Percentiles rank a stretch among this genome's conserved stretches.
Evolutionary conservation across 2,888 invertebrate genomes (phyloP).

Genomic region (Serripes groenlandicus): DNA sequence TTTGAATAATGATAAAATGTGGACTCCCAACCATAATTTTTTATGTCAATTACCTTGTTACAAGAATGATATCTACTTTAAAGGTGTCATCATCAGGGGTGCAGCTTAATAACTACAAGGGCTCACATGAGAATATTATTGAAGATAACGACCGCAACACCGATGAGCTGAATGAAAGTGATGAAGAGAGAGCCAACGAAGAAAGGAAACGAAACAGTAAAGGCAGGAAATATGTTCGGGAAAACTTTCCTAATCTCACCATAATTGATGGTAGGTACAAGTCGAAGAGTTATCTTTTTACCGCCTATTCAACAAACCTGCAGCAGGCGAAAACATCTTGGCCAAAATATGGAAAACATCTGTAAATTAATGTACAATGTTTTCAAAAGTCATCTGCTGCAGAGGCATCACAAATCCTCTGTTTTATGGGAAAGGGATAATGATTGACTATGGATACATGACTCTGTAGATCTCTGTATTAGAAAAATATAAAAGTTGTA

Average conservation of each 20-base stretch:
- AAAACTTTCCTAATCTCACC: conserved; percentile 46
- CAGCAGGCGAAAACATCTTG: neutral
- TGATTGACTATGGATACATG: no score
- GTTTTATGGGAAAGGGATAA: no score
- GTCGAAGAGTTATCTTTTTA: neutral
- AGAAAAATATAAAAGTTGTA: no score
- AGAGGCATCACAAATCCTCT: no score
- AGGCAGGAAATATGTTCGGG: conserved; percentile 45
- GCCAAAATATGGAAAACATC: no score
- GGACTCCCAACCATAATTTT: no score
- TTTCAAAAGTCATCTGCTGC: neutral
- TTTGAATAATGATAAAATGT: no score
- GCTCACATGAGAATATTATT: conserved; percentile 25
- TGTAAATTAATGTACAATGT: no score
- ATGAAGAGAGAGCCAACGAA: conserved; percentile 23
- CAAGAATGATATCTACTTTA: no score
- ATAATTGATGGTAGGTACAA: conserved; percentile 58
- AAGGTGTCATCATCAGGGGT: conserved; percentile 74
- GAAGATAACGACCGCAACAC: conserved; percentile 24
- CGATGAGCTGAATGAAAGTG: conserved; percentile 16
- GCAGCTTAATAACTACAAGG: conserved; percentile 54
- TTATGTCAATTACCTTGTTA: no score
- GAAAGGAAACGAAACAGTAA: conserved; percentile 14
- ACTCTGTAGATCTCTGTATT: no score
- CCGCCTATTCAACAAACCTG: neutral